These are phyloP conservation scores for Cataglyphis altisquamis DNA, from an alignment of 2,888 invertebrate species.

Conservation along the genomic window DNA sequence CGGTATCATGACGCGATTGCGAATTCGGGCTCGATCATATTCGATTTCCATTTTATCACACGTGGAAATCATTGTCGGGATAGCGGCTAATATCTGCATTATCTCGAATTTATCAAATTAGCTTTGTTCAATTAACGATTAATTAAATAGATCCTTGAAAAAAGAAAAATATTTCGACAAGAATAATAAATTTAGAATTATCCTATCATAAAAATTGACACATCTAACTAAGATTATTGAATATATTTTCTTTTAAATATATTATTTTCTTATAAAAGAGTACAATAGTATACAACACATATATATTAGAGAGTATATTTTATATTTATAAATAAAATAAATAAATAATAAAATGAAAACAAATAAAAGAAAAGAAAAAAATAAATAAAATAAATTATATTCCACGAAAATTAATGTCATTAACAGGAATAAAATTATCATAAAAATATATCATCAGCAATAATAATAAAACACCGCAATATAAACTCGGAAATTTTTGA, in stretches of 20 bases:
- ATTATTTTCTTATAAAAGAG: neutral
- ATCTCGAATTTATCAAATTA: neutral
- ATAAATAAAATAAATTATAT: neutral
- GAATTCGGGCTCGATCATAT: slow-evolving; percentile 27
- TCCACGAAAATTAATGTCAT: no score
- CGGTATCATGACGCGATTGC: slow-evolving; percentile 32
- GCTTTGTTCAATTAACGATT: neutral
- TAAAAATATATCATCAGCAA: neutral
- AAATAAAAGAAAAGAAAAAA: no score
- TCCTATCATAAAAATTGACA: no score
- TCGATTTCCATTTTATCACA: slow-evolving; percentile 29
- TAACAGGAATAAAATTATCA: no score
- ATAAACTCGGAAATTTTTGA: neutral
- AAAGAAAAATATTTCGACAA: neutral
- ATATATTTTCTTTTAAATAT: no score
- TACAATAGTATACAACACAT: no score
- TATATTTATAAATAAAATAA: neutral
- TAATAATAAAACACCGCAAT: neutral
- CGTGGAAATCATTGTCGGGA: neutral
- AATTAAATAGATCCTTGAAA: neutral
- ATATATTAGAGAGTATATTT: neutral
- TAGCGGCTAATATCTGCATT: neutral
- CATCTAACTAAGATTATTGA: no score
- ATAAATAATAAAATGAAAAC: no score
- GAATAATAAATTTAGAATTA: no score